Evolutionary conservation across 2,113 vertebrate species (phyloP).

Genomic region (Eretmochelys imbricata): DNA sequence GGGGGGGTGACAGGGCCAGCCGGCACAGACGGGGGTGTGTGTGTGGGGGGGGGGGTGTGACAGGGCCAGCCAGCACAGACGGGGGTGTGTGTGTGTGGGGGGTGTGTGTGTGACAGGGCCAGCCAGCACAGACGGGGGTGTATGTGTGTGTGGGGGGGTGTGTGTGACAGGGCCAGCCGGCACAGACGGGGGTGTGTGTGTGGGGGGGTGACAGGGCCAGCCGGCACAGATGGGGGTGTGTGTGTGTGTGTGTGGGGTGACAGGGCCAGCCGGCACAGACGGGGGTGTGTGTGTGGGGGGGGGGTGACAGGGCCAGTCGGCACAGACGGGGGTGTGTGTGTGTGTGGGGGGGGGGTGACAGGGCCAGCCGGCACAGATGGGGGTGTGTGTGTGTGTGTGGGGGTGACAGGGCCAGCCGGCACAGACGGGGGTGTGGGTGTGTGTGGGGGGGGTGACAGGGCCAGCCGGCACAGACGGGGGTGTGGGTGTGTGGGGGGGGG

Average conservation of each 20-base stretch:
- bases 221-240: neutral
- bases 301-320: neutral
- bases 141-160: no score
- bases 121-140: neutral
- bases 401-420: neutral
- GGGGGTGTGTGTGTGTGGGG: no score
- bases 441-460: neutral
- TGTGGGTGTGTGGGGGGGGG: no score
- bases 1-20: conserved; percentile 2
- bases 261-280: neutral
- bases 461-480: neutral
- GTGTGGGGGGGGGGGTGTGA: no score
- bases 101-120: neutral
- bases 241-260: neutral
- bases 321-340: neutral
- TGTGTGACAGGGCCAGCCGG: neutral
- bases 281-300: no score
- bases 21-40: neutral
- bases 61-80: neutral
- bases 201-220: conserved; percentile 3
- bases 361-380: neutral
- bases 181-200: neutral
- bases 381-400: no score
- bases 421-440: neutral
- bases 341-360: no score